Conservation (phyloP, 2,113 vertebrate genomes). For the Ailurus styani region DNA sequence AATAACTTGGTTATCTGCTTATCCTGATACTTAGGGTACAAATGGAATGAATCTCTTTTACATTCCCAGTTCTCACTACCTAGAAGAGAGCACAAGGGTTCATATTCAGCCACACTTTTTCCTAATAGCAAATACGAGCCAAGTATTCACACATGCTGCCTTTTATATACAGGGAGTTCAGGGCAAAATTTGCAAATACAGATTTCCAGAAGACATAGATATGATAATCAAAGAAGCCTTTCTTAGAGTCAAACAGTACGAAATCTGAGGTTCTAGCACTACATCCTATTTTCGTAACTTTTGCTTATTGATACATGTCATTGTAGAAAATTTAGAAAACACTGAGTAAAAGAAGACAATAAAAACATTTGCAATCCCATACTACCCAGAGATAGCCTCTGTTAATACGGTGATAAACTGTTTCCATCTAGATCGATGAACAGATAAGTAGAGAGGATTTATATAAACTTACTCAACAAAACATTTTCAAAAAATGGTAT, state of each 20-base stretch:
- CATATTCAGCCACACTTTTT: neutral
- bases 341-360: neutral
- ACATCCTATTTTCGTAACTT: neutral
- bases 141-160: neutral
- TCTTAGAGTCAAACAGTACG: neutral
- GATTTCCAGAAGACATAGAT: neutral
- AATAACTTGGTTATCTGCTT: neutral
- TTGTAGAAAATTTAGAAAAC: neutral
- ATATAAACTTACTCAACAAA: neutral
- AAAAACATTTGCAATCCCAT: neutral
- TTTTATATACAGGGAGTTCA: neutral
- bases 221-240: neutral
- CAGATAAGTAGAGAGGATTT: neutral
- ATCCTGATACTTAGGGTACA: neutral
- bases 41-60: neutral
- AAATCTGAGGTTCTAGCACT: neutral
- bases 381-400: neutral
- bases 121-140: neutral
- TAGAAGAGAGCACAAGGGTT: neutral
- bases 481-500: neutral
- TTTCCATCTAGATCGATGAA: neutral
- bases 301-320: neutral
- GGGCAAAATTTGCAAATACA: neutral
- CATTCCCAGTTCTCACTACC: neutral
- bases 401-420: neutral